Evolutionary conservation across 2,888 invertebrate species (phyloP), one percentile per base, ranked within the genome.

Genomic region (Lithophane semibrunnea): DNA sequence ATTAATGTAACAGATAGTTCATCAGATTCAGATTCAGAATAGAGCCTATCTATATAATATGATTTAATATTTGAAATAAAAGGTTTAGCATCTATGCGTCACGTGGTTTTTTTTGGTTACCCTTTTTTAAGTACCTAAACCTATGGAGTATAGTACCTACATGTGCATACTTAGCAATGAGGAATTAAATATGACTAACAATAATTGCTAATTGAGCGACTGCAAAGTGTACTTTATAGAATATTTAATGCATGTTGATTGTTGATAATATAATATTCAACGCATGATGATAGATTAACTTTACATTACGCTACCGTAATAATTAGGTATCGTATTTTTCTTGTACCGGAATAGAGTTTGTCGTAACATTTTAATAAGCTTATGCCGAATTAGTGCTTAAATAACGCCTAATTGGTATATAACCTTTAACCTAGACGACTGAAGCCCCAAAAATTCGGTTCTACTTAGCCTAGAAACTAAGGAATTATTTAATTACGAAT

Each of bases 351-450:
- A 65, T 21, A 29, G 9, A 67, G 9, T 29, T n/a, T 54, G 52
- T 42, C 0, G 18, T 49, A 60, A 65, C 12, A 81, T 63, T 67
- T 79, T 64, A 75, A 79, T 68, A 52, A 67, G 67, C 37, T 78
- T 66, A 78, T 7, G 13, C 60, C 60, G 16, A 60, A 75, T 82
- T 68, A 52, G 67, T 64, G 49, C 42, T 44, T 37, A 64, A 58
- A 54, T 16, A 49, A 37, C 12, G 60, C 29, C 81, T 80, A 80
- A 61, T 75, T 80, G 56, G 65, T 72, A 47, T 68, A 42, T 82
- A 72, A 80, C 75, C 70, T 82, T 75, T 71, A 60, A 75, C 64
- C 56, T n/a, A 84, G 74, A 72, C 67, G 44, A 52, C 2, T 9
- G 66, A 82, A 82, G 81, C 76, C 82, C 66, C 16, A 76, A 21